phyloP scores from a whole-genome alignment of 2,888 invertebrate genomes.

The Oscheius myriophilus region DNA sequence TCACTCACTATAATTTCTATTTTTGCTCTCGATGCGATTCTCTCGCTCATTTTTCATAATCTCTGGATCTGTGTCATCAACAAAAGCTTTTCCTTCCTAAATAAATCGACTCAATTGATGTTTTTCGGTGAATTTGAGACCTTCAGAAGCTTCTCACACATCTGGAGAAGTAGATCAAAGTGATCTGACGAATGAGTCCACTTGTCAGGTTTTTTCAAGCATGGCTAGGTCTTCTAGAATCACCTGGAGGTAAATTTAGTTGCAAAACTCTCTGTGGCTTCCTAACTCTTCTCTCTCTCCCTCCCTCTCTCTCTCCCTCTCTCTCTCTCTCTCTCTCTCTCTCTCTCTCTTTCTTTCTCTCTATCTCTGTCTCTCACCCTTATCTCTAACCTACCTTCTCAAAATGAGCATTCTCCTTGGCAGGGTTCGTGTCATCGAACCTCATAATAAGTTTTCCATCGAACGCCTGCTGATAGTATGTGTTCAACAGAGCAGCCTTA shows the following conservation, averaged over 20 bases:
- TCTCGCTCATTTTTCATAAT: constrained; percentile 95
- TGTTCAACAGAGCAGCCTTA: constrained; percentile 96
- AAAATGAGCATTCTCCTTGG: constrained; percentile 95
- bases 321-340: too few species aligned
- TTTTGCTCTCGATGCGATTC: constrained; percentile 82
- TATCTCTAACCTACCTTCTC: constrained; percentile 81
- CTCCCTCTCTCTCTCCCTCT: too few species aligned
- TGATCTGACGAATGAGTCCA: constrained; percentile 96
- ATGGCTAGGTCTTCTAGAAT: constrained; percentile 91
- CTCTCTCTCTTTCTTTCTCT: too few species aligned
- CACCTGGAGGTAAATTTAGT: constrained; percentile 72
- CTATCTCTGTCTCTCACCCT: not conserved
- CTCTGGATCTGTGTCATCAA: constrained; percentile 93
- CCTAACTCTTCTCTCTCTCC: too few species aligned
- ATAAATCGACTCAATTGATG: not conserved
- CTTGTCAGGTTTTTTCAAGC: constrained; percentile 87
- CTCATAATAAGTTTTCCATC: constrained; percentile 95
- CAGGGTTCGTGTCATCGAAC: constrained; percentile 99
- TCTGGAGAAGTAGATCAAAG: constrained; percentile 88
- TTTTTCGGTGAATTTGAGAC: constrained; percentile 71
- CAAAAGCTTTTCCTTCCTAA: constrained; percentile 84
- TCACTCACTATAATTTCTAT: constrained; percentile 53
- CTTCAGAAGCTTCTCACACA: constrained; percentile 87
- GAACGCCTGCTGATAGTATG: constrained; percentile 92
- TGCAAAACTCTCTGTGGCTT: too few species aligned